Evolutionary conservation across 2,113 vertebrate species (phyloP).

Genomic region (Columbina picui): DNA sequence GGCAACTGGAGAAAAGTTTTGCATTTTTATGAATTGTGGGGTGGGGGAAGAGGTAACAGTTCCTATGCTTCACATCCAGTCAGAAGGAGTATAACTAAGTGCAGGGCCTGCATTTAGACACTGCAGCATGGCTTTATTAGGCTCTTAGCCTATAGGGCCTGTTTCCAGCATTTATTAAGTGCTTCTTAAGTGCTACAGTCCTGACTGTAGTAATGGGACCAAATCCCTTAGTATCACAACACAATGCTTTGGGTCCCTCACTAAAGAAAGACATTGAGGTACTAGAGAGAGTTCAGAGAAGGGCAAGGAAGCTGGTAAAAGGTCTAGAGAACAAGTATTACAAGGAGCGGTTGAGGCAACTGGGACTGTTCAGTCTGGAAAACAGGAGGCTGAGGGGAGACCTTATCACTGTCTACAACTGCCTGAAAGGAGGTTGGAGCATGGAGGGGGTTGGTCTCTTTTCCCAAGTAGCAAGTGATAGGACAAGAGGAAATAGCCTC

Average conservation of each 20-base stretch:
- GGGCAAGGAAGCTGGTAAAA: too few relatives aligned
- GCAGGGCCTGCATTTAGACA: neutral
- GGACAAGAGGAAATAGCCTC: too few relatives aligned
- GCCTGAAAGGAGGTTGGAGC: too few relatives aligned
- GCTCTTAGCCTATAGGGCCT: neutral
- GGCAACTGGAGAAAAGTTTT: slow-evolving; percentile 16
- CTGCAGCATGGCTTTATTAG: neutral
- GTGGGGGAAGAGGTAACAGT: neutral
- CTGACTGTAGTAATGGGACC: neutral
- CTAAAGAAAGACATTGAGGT: too few relatives aligned
- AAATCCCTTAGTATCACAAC: neutral
- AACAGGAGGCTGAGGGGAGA: too few relatives aligned
- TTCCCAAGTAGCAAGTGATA: too few relatives aligned
- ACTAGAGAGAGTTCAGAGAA: too few relatives aligned
- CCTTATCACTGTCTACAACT: too few relatives aligned
- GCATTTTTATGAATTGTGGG: slow-evolving; percentile 11
- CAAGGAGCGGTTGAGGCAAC: too few relatives aligned
- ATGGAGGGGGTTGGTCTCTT: too few relatives aligned
- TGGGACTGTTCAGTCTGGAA: too few relatives aligned
- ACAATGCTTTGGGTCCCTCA: neutral
- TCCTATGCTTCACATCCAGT: neutral
- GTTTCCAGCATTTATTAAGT: slow-evolving; percentile 21
- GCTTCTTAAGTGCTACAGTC: slow-evolving; percentile 11
- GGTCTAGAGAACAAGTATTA: too few relatives aligned
- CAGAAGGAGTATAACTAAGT: neutral